Conservation (phyloP, 2,888 invertebrate genomes). For the Sinhomidia bicolor region DNA sequence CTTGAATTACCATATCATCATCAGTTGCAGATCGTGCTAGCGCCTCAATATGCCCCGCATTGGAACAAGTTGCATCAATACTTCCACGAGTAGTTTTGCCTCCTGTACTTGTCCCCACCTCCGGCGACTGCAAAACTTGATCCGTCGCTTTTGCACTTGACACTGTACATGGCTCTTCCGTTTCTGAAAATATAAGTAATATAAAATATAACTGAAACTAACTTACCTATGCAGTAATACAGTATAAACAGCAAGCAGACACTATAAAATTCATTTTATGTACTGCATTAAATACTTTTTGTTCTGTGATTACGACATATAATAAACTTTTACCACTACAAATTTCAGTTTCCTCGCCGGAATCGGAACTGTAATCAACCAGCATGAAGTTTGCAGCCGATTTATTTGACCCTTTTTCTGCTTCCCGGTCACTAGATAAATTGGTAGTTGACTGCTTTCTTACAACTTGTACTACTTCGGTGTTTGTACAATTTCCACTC, state of each 20-base stretch:
- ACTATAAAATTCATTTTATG: too few species aligned
- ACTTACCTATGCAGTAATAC: too few species aligned
- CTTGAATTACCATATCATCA: constrained; percentile 7
- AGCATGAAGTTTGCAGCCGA: constrained; percentile 10
- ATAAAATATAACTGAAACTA: too few species aligned
- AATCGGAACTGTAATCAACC: constrained; percentile 67
- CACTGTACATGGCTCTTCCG: background rate
- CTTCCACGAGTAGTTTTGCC: background rate
- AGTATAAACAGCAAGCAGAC: too few species aligned
- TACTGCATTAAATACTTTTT: too few species aligned
- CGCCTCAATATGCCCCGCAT: too few species aligned
- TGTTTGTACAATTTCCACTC: background rate
- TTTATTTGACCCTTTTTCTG: background rate
- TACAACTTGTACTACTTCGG: background rate
- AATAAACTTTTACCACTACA: too few species aligned
- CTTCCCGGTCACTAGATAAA: background rate
- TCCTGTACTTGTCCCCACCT: background rate
- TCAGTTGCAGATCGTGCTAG: background rate
- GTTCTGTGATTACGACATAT: too few species aligned
- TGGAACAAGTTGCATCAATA: too few species aligned
- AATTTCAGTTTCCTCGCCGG: too few species aligned
- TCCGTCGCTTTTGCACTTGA: background rate
- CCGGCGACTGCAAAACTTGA: background rate
- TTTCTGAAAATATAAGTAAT: background rate
- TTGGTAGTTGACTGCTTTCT: background rate